Evolutionary conservation across 2,888 invertebrate genomes (phyloP).

Genomic region (Sthenelais limicola): DNA sequence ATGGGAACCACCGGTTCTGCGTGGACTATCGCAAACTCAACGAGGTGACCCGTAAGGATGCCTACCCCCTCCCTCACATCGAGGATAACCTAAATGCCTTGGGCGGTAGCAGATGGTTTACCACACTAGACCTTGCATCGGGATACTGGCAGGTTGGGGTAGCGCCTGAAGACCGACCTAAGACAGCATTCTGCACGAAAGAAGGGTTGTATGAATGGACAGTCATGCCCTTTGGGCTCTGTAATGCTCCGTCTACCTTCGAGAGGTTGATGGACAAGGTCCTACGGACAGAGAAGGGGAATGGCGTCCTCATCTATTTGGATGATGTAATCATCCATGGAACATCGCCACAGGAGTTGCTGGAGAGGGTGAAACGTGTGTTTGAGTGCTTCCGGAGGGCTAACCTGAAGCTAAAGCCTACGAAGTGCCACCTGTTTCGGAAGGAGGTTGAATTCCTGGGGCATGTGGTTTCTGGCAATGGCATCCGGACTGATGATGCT

Average conservation of each 20-base stretch:
- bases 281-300: conserved; percentile 45
- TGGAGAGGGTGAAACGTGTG: conserved; percentile 47
- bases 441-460: conserved; percentile 41
- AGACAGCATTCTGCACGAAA: conserved; percentile 52
- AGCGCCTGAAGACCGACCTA: conserved; percentile 45
- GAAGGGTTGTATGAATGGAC: conserved; percentile 49
- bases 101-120: neutral
- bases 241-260: conserved; percentile 54
- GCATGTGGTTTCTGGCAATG: conserved; percentile 33
- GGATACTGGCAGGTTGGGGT: conserved; percentile 55
- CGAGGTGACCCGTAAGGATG: neutral
- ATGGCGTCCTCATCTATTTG: conserved; percentile 48
- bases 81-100: neutral
- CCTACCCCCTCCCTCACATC: conserved; percentile 10
- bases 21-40: conserved; percentile 12
- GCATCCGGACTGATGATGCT: conserved; percentile 33
- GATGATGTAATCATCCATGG: conserved; percentile 54
- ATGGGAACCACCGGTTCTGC: conserved; percentile 5
- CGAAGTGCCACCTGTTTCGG: conserved; percentile 51
- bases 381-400: neutral
- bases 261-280: conserved; percentile 52
- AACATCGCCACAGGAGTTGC: conserved; percentile 42
- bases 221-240: conserved; percentile 52
- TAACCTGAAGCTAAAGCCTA: conserved; percentile 51
- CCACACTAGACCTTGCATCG: neutral